Base-by-base conservation (phyloP, 1,140 invertebrate genomes). In the Drosophila guanche region DNA sequence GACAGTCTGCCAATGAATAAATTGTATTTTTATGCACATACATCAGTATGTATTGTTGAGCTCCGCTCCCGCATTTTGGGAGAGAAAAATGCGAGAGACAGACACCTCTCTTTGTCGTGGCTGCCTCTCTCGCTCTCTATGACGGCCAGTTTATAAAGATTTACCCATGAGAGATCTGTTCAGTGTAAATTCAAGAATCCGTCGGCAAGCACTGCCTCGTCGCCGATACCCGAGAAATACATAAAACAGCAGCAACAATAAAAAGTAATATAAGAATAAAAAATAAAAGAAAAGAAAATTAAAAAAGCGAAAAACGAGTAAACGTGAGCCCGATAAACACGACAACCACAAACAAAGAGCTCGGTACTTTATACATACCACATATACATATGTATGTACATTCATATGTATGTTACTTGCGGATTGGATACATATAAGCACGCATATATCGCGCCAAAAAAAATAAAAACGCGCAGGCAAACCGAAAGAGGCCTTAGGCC, bases 101-200 rank as follows among this genome's bases (percentile, higher is more conserved):
- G 27, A 2, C 7, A 7, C 22, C 40, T 12, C 14, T 33, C 40
- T 33, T n/a, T 20, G 3, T 7, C 37, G 20, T 5, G 7, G 10
- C 10, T 8, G 22, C 4, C 7, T 10, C 7, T 46, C 42, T 55
- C 50, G 25, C 7, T 50, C 25, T 23, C 16, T 7, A 7, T 10
- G 20, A 14, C 29, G 42, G 50, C 42, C 20, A 29, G 50, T 55
- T 48, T 46, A 59, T 71, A 70, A 52, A 59, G 46, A 43, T 14
- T 27, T 33, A 41, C 41, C 43, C 46, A 53, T 54, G 67, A 48
- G 59, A 62, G 29, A 72, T 72, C 56, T 10, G 43, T 10, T 73
- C 69, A 73, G 68, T 72, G 43, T 52, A 37, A 54, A 61, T 56
- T 61, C 50, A 41, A 62, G 37, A 62, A 72, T 48, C 68, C 27